Conservation (phyloP, 2,797 vertebrate species). For the Alectoris magna region DNA sequence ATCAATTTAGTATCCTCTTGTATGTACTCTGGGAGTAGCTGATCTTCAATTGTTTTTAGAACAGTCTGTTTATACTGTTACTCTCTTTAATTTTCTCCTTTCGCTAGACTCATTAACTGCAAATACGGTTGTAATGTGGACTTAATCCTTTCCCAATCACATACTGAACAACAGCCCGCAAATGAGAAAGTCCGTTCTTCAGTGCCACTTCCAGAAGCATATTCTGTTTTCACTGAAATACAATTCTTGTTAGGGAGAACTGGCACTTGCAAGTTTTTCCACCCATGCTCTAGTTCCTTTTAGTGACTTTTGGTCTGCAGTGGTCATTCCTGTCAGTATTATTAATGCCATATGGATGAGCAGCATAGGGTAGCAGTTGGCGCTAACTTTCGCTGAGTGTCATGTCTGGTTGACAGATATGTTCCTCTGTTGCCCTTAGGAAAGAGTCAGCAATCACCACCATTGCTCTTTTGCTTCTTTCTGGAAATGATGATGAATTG, state of each 20-base stretch:
- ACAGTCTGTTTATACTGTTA: not conserved
- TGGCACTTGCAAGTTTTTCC: not conserved
- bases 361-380: not conserved
- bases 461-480: not conserved
- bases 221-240: not conserved
- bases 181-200: not conserved
- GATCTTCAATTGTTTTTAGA: not conserved
- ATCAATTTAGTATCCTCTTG: not conserved
- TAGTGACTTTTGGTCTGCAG: not conserved
- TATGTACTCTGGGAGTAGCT: not conserved
- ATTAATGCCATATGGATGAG: not conserved
- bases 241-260: not conserved
- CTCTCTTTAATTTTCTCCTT: not conserved
- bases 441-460: conserved; percentile 33
- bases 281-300: not conserved
- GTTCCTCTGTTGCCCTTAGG: conserved; percentile 1
- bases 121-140: not conserved
- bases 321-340: conserved; percentile 10
- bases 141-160: not conserved
- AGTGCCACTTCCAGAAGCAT: not conserved
- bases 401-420: not conserved
- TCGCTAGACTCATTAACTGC: not conserved
- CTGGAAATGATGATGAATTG: conserved; percentile 50
- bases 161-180: not conserved
- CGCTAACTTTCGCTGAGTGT: not conserved